Base-by-base conservation (phyloP, 2,888 invertebrate species). In the Dryomyza anilis region DNA sequence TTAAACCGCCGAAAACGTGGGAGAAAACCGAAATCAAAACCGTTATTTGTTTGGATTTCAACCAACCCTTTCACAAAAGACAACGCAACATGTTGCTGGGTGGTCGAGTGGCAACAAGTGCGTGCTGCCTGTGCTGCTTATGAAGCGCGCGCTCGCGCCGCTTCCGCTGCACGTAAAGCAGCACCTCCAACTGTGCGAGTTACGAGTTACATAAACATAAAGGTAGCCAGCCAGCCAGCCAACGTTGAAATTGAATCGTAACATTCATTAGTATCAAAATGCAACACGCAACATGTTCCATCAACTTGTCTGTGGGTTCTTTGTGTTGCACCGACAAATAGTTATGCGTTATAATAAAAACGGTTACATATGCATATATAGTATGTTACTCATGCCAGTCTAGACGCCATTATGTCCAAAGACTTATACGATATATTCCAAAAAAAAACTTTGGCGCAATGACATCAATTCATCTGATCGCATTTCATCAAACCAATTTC, bases 261-360 rank as follows among this genome's bases (percentile, higher is more conserved):
- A 30, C 3, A 48, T 48, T 25, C 19, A 29, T 45, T 25, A 58
- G 23, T 29, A 58, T 60, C 36, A 60, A 48, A 60, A 50, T 60
- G 48, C 48, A 48, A 12, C 59, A 60, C 59, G 59, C 59, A 60
- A 60, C 48, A 14, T 14, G 43, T 60, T 48, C 59, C 30, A 60
- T 60, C 59, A 60, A 60, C 59, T 48, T 46, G 59, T 48, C 50
- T 60, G 59, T 60, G n/a, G n/a, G n/a, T n/a, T n/a, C n/a, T n/a
- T 21, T 19, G 30, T n/a, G 33, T 33, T 33, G n/a, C n/a, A n/a
- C n/a, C n/a, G n/a, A n/a, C n/a, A n/a, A n/a, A n/a, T n/a, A n/a
- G n/a, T n/a, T n/a, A n/a, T n/a, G n/a, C n/a, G n/a, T n/a, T n/a
- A 21, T 2, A 46, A 21, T 39, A 29, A 2, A 59, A n/a, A n/a